Evolutionary conservation across 2,797 vertebrate species (phyloP).

Genomic region (Harpagifer antarcticus): DNA sequence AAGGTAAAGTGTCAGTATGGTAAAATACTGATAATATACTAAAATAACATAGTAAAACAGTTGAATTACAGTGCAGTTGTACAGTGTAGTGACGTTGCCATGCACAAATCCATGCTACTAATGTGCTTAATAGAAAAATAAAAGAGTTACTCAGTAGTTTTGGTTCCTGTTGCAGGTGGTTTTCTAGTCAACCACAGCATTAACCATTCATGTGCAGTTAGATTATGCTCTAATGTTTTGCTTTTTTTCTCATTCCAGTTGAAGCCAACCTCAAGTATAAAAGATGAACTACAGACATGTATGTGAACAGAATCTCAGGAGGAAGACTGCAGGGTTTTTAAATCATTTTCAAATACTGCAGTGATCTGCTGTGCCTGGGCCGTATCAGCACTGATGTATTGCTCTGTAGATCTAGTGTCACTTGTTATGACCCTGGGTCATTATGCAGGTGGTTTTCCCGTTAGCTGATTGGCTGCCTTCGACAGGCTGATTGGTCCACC

Average conservation of each 20-base stretch:
- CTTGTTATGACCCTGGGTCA: too few relatives aligned
- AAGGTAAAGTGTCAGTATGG: too few relatives aligned
- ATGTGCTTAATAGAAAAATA: not conserved
- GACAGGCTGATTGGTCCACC: too few relatives aligned
- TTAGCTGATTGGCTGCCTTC: too few relatives aligned
- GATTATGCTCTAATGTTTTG: not conserved
- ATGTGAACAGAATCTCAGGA: constrained; percentile 1
- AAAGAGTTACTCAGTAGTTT: not conserved
- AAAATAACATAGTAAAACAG: too few relatives aligned
- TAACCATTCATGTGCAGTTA: not conserved
- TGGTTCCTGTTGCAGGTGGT: not conserved
- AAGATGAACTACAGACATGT: constrained; percentile 58
- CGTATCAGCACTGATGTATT: not conserved
- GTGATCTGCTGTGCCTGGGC: not conserved
- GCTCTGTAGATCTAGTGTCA: too few relatives aligned
- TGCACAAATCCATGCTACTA: not conserved
- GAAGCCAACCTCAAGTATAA: constrained; percentile 78
- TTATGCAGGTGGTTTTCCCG: too few relatives aligned
- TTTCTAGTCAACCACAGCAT: not conserved
- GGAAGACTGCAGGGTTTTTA: constrained; percentile 6
- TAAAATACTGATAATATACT: too few relatives aligned
- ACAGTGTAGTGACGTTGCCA: too few relatives aligned
- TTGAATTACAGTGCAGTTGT: too few relatives aligned
- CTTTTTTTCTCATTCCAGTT: constrained; percentile 67
- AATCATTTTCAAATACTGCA: constrained; percentile 17